Evolutionary conservation across 1,140 invertebrate species (phyloP), one percentile per base, ranked within the genome.

Genomic region (Caenorhabditis briggsae): DNA sequence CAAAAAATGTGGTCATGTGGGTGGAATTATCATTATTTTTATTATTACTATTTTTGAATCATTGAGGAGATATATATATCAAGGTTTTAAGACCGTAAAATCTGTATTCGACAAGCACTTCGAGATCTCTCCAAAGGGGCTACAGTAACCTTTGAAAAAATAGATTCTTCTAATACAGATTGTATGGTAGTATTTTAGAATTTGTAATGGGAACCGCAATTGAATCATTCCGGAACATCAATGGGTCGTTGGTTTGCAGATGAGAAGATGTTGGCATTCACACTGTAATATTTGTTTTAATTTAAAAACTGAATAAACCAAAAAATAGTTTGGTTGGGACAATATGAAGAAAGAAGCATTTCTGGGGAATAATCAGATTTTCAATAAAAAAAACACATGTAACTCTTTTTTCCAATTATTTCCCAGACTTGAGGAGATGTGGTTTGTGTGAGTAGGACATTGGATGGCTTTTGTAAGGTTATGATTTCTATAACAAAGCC

Each of bases 211-310:
- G 46, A 78, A 78, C 70, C 70, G 70, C 70, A 78, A 20, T 78
- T 50, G 20, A 53, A 78, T 25, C 50, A 78, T 78, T 78, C 33
- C 5, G 16, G 46, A 8, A 78, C 70, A 78, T 78, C 70, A 23
- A 78, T 50, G 53, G 70, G 70, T n/a, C 70, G 46, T 50, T 78
- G 70, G 7, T 78, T n/a, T 48, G 70, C 70, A 50, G 70, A 78
- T 50, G 70, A 78, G 70, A 78, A 78, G 70, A 78, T 78, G 70
- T 78, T 78, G 46, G 70, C 70, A 78, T 78, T 78, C 46, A 78
- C 70, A 78, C 70, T 78, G 70, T 53, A 78, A 78, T 23, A n/a
- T 25, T 33, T 3, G 0, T 18, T 16, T 50, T 23, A 12, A 50
- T 50, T 25, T 0, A 46, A 8, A 11, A 78, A 78, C 43, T n/a